Evolutionary conservation across 1,140 invertebrate species (phyloP).

Genomic region (Heliconius nattereri): DNA sequence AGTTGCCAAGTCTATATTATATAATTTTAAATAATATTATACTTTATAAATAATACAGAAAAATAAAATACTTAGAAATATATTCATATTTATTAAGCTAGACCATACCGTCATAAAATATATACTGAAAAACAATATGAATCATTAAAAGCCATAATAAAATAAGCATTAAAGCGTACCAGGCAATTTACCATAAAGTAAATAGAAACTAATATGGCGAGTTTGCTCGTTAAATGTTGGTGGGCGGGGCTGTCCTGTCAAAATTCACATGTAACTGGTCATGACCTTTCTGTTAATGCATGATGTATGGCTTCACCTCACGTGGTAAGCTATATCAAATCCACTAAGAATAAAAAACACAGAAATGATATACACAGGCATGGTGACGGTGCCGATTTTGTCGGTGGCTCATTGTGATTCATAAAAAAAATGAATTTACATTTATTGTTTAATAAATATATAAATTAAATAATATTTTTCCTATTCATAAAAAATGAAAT

Average conservation of each 20-base stretch:
- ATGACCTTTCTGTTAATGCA: conserved; percentile 39
- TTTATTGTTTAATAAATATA: too few relatives aligned
- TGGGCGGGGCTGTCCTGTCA: conserved; percentile 21
- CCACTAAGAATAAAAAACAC: conserved; percentile 1
- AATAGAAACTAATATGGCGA: conserved; percentile 17
- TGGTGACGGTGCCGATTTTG: not conserved
- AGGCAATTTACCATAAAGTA: conserved; percentile 13
- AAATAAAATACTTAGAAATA: not conserved
- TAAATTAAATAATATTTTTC: too few relatives aligned
- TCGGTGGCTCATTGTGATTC: too few relatives aligned
- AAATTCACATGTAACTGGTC: conserved; percentile 37
- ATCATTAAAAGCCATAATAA: conserved; percentile 13
- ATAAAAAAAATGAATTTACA: too few relatives aligned
- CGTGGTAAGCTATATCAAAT: conserved; percentile 34
- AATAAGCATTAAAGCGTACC: conserved; percentile 3
- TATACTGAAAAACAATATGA: not conserved
- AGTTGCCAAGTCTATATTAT: not conserved
- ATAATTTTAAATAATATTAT: too few relatives aligned
- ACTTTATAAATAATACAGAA: not conserved
- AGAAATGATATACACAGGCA: conserved; percentile 1
- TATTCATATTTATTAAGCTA: not conserved
- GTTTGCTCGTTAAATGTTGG: conserved; percentile 28
- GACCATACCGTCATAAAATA: not conserved
- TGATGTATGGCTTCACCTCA: conserved; percentile 43
- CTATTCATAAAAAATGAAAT: too few relatives aligned